Evolutionary conservation across 2,797 vertebrate species (phyloP), one percentile per base, ranked within the genome.

Genomic region (Vultur gryphus): DNA sequence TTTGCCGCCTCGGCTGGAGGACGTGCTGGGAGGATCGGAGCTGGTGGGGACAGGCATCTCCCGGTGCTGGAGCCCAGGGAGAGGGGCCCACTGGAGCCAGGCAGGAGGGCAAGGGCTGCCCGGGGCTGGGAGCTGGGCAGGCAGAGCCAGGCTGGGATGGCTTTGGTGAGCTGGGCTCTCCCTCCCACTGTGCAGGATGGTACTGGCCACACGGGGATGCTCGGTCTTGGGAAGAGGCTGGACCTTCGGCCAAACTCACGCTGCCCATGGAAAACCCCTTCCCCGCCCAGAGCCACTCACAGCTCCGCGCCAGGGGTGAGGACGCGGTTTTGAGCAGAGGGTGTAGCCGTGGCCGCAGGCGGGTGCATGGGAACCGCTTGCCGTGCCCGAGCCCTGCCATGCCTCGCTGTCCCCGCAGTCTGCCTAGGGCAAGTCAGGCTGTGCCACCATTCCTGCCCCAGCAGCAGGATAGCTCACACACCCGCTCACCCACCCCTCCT

Each of bases 251-350:
- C 62, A 58, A 83, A 54, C n/a, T 76, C 70, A 75, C 7, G 1
- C 9, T 78, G 29, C 18, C 49, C 11, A 0, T 21, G 39, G 69
- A 81, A 92, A 90, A 76, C 5, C 20, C 62, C 33, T 86, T 87
- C 39, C 57, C 62, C 13, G 16, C 24, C 35, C 3, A 6, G 84
- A 67, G 69, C 19, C 1, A 2, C 26, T 55, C 0, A 0, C 14
- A 58, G 37, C 35, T 79, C 51, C 0, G 0, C 5, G 2, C 39
- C 0, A 0, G 33, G 28, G 16, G 4, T 70, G 39, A 92, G 58
- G 84, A 76, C 5, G 5, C 1, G 2, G 15, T 55, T 94, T 70
- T 75, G 72, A 80, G 58, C 55, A 72, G 75, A 70, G 58, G 25
- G 29, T 70, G 82, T 44, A 89, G 61, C 73, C 0, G 0, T 28